Conservation (phyloP, 1,140 invertebrate genomes). For the Apocrypta bakeri region DNA sequence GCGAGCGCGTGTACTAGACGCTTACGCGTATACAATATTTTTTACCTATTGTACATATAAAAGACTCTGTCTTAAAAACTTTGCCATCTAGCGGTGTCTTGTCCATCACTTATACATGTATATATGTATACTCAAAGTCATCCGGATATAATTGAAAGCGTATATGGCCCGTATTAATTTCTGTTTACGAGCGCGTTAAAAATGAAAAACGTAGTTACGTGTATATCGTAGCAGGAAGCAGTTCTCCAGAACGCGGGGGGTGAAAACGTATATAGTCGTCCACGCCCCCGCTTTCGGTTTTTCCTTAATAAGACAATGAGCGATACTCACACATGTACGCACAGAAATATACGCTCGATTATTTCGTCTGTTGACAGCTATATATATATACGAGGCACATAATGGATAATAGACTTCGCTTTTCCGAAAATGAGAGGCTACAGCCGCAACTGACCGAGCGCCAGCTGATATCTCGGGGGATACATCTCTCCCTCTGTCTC, state of each 20-base stretch:
- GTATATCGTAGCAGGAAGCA: too few species aligned
- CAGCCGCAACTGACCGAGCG: background rate
- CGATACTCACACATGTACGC: background rate
- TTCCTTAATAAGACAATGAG: slow-evolving; percentile 19
- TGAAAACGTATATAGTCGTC: slow-evolving; percentile 14
- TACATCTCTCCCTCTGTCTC: slow-evolving; percentile 6
- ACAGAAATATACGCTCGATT: background rate
- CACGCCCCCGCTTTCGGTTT: background rate
- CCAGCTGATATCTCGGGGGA: slow-evolving; percentile 42
- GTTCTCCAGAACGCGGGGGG: too few species aligned
- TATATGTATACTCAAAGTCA: too few species aligned
- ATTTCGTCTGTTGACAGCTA: slow-evolving; percentile 41
- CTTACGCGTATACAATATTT: too few species aligned
- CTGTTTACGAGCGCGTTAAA: background rate
- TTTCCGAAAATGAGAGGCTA: slow-evolving; percentile 27
- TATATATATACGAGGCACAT: background rate
- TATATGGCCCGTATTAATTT: too few species aligned
- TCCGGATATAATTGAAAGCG: too few species aligned
- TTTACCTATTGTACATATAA: too few species aligned
- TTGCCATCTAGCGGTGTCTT: too few species aligned
- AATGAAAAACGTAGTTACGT: background rate
- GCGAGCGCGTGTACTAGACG: background rate
- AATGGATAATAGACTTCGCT: slow-evolving; percentile 25
- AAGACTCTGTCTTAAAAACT: too few species aligned
- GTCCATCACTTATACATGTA: too few species aligned